A percentile compares a stretch with the other conserved stretches of the same genome.
Conservation (phyloP, 2,797 vertebrate species). For the Anas acuta region DNA sequence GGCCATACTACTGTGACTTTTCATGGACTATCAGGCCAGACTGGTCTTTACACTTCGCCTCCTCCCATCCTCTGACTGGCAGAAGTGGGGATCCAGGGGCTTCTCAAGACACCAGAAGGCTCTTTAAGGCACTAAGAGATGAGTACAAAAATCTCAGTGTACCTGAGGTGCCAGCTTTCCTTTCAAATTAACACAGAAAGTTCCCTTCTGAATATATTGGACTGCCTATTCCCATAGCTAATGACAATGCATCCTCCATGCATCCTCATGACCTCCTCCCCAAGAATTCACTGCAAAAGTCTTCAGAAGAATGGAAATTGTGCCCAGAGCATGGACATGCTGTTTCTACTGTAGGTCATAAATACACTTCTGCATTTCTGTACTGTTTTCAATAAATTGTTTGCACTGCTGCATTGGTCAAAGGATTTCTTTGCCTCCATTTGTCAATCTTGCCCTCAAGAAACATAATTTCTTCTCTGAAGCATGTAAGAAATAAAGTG, state of each 20-base stretch:
- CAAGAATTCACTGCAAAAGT: neutral
- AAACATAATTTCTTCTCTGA: neutral
- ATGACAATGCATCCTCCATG: neutral
- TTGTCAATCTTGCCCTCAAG: neutral
- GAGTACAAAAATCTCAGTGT: neutral
- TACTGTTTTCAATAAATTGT: neutral
- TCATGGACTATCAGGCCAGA: neutral
- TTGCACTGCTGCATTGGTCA: neutral
- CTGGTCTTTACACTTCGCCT: neutral
- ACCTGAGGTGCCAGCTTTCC: neutral
- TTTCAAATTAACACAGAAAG: neutral
- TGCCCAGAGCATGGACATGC: neutral
- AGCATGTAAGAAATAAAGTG: neutral
- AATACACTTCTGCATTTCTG: neutral
- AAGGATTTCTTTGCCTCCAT: neutral
- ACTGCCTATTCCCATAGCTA: neutral
- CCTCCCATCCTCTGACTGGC: neutral
- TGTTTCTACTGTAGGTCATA: neutral
- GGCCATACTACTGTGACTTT: neutral
- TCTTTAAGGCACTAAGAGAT: neutral
- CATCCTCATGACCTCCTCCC: neutral
- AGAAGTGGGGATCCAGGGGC: neutral
- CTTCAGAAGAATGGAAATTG: neutral
- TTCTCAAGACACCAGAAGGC: neutral
- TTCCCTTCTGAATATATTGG: neutral